Percentiles rank a stretch among this genome's conserved stretches.
Conservation (phyloP, 2,113 vertebrate genomes). For the Lepisosteus osseus region DNA sequence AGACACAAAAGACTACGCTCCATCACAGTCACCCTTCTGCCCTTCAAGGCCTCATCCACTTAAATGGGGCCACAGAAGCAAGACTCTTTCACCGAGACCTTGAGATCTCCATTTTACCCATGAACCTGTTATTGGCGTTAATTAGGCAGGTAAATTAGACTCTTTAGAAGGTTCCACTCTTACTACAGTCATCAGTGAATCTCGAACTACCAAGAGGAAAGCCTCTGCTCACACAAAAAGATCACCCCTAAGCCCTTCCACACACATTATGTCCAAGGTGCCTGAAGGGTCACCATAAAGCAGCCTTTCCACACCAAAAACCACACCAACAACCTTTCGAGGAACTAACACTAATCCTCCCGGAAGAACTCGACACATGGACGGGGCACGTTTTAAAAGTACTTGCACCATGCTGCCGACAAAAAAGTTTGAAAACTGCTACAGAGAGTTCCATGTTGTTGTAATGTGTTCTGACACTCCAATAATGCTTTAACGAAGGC, state of each 20-base stretch:
- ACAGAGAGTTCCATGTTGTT: slow-evolving; percentile 9
- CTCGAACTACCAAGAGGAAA: no score
- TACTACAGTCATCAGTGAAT: no score
- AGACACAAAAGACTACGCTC: no score
- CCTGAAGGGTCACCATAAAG: slow-evolving; percentile 11
- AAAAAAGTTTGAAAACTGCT: slow-evolving; percentile 15
- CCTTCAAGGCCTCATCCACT: no score
- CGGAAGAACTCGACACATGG: slow-evolving; percentile 1
- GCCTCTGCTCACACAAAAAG: background rate
- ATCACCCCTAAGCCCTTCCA: background rate
- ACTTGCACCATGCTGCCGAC: slow-evolving; percentile 21
- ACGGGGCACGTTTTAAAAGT: slow-evolving; percentile 4
- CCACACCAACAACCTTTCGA: slow-evolving; percentile 28
- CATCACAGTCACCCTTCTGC: no score
- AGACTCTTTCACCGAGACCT: no score
- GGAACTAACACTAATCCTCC: background rate
- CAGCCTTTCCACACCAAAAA: slow-evolving; percentile 31
- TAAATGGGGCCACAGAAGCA: no score
- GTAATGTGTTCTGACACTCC: slow-evolving; percentile 24
- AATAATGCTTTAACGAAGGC: slow-evolving; percentile 19
- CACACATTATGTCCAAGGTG: background rate
- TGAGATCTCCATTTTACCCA: no score
- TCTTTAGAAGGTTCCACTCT: no score
- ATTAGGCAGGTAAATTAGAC: no score
- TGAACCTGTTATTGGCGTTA: no score